These are phyloP conservation scores for Yponomeuta evonymella DNA, from an alignment of 2,888 invertebrate species.

Conservation along the genomic window DNA sequence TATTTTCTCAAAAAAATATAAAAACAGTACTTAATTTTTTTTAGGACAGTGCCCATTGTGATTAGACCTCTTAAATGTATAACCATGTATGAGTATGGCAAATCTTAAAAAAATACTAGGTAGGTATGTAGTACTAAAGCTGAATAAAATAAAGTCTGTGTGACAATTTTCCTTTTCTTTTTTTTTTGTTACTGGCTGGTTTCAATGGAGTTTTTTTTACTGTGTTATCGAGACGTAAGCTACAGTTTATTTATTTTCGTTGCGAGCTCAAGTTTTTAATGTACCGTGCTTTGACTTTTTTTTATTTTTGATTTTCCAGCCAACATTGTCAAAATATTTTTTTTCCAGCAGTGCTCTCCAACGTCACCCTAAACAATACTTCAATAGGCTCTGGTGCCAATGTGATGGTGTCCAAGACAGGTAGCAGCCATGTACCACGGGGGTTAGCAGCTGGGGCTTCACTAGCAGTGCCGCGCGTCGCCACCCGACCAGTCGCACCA, in stretches of 20 bases:
- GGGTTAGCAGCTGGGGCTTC: conserved; percentile 86
- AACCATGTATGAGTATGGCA: too few relatives aligned
- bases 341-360: conserved; percentile 42
- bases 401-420: conserved; percentile 55
- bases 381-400: conserved; percentile 33
- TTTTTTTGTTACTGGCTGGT: not conserved
- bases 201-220: not conserved
- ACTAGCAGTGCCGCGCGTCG: conserved; percentile 81
- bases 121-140: too few relatives aligned
- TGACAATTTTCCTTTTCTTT: not conserved
- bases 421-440: conserved; percentile 57
- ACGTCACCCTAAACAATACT: conserved; percentile 31
- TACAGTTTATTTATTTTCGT: too few relatives aligned
- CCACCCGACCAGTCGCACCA: conserved; percentile 56
- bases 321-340: not conserved
- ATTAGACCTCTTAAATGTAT: too few relatives aligned
- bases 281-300: too few relatives aligned
- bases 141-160: too few relatives aligned
- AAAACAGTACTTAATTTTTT: too few relatives aligned
- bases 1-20: too few relatives aligned
- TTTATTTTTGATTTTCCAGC: not conserved
- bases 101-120: too few relatives aligned
- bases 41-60: too few relatives aligned
- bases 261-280: too few relatives aligned
- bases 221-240: not conserved